phyloP scores from a whole-genome alignment of 2,797 vertebrate species.

The Molossus alvarezi region DNA sequence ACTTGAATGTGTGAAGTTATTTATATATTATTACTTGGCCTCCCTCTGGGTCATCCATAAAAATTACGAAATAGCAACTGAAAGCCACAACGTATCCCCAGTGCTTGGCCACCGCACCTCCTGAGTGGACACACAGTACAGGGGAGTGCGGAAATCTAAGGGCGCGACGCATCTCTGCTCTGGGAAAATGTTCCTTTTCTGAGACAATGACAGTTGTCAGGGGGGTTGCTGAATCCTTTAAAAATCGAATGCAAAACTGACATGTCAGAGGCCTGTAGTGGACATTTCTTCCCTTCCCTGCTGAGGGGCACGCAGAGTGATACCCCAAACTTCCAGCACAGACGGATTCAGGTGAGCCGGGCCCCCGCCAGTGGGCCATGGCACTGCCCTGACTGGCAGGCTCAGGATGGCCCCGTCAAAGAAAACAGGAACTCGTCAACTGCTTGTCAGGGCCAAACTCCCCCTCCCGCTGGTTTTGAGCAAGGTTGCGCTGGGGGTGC shows the following conservation, averaged over 20 bases:
- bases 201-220: not conserved
- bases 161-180: not conserved
- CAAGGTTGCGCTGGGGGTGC: not conserved
- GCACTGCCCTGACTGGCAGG: not conserved
- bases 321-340: not conserved
- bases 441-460: not conserved
- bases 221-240: not conserved
- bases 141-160: not conserved
- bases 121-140: not conserved
- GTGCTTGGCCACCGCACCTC: not conserved
- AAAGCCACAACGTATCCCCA: not conserved
- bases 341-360: not conserved
- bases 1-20: not conserved
- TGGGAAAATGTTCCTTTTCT: conserved; percentile 5
- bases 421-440: not conserved
- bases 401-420: not conserved
- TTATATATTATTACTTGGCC: not conserved
- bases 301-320: not conserved
- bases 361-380: not conserved
- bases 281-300: not conserved
- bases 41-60: conserved; percentile 14
- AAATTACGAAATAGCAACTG: not conserved
- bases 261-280: not conserved
- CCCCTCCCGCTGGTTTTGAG: not conserved
- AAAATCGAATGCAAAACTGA: not conserved